phyloP scores from a whole-genome alignment of 2,797 vertebrate species.

The Staurois parvus region DNA sequence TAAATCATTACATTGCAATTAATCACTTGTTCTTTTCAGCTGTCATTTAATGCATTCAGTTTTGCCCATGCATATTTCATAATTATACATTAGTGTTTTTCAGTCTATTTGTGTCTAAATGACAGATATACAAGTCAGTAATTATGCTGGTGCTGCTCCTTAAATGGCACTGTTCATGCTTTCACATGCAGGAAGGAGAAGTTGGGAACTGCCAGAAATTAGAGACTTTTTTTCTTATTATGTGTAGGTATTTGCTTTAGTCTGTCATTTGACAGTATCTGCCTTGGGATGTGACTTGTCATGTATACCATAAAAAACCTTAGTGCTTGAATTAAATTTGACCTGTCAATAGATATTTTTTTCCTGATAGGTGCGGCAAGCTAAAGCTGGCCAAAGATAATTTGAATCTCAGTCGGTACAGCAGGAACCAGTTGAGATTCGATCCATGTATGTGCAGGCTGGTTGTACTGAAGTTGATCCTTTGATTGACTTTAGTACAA shows the following conservation, averaged over 20 bases:
- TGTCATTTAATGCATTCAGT: constrained; percentile 66
- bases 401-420: too few relatives aligned
- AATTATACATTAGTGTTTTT: constrained; percentile 67
- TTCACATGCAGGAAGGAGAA: constrained; percentile 66
- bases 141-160: constrained; percentile 63
- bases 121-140: constrained; percentile 67
- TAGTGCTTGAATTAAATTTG: not conserved
- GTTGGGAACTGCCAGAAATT: constrained; percentile 67
- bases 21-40: constrained; percentile 63
- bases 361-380: too few relatives aligned
- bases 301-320: constrained; percentile 25
- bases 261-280: constrained; percentile 50
- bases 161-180: constrained; percentile 65
- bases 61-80: constrained; percentile 68
- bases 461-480: too few relatives aligned
- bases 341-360: not conserved
- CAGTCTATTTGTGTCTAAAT: constrained; percentile 68
- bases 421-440: too few relatives aligned
- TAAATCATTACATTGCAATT: constrained; percentile 66
- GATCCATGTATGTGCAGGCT: too few relatives aligned
- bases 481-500: too few relatives aligned
- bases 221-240: constrained; percentile 68
- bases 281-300: constrained; percentile 19
- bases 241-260: constrained; percentile 59
- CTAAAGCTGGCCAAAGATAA: too few relatives aligned